Base-by-base conservation (phyloP, 2,797 vertebrate genomes). In the Eulemur coronatus region DNA sequence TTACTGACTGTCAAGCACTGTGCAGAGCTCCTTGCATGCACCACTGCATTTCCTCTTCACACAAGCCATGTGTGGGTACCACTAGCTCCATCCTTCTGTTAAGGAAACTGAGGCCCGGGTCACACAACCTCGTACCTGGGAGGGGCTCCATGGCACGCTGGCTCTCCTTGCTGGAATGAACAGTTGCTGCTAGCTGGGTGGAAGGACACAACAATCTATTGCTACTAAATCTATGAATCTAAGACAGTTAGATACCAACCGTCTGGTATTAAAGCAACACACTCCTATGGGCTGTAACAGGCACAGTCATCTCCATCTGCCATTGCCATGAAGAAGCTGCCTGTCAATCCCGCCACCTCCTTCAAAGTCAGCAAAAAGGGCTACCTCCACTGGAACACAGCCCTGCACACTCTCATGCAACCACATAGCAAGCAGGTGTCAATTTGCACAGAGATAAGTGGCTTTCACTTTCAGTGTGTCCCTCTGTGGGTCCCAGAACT, bases 251-350 rank as follows among this genome's bases (percentile, higher is more conserved):
- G 55, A 46, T 22, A 13, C 55, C 65, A 13, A 28, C 9, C 11
- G 24, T n/a, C 59, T 63, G 46, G 7, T 43, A 43, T 30, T 70
- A n/a, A 46, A 78, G 41, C 35, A 30, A 10, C 63, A 79, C 13
- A 28, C 35, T 28, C 55, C 59, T 7, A 5, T 30, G 46, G 46
- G 30, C 43, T 46, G 0, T 14, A 10, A 38, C 1, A 0, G 0
- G 28, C 2, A 17, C 2, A 43, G 1, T n/a, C 35, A 2, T 46
- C 33, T 65, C 24, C 55, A 61, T 1, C 59, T 30, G 7, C 75
- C 2, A 3, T 0, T 0, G 12, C 48, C 10, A 0, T 0, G 3
- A 22, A 33, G 70, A 35, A 13, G 5, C 24, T 30, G 55, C n/a
- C 48, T 55, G 35, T 30, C 41, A 6, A 7, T 22, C 41, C 14